Base-by-base conservation (phyloP, 2,888 invertebrate species). In the Catocala sponsa region DNA sequence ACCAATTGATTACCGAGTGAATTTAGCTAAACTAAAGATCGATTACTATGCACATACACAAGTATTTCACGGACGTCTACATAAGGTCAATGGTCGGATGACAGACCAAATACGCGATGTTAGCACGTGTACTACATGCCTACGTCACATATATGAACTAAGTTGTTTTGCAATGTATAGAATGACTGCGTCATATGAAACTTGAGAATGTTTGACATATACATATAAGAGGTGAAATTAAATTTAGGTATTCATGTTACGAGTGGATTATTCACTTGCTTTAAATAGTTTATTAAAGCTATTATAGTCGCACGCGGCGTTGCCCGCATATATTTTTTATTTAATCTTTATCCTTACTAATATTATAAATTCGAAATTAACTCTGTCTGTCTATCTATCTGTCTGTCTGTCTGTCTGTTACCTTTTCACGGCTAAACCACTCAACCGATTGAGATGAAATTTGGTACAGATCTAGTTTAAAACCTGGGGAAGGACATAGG, bases 81-180 rank as follows among this genome's bases (percentile, higher is more conserved):
- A 33, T 33, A 48, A 59, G 53, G 54, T 59, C 38, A 54, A 54
- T n/a, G 48, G 4, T 15, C 46, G 44, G 12, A 25, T 44, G 54
- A 43, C 51, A 2, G 35, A 7, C 42, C 48, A 54, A 59, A 59
- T 53, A 48, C 52, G 58, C 50, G 35, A 7, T 2, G 32, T 59
- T 47, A 52, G 52, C 59, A 59, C 48, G 59, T 49, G 59, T 33
- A 35, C 15, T 55, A 38, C 42, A 15, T 47, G 32, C 43, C 11
- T 46, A 38, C 9, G 10, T 7, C 13, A 15, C 15, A 15, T 15
- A n/a, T 9, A 15, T 46, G 7, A 41, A 50, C 43, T 15, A n/a
- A n/a, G 25, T 38, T 25, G 4, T 25, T 44, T 25, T 38, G 50
- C 51, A 38, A 38, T 43, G 13, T 44, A 43, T 38, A 32, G 35